These are phyloP conservation scores for Abrostola tripartita DNA, from an alignment of 2,888 invertebrate genomes.

Conservation along the genomic window DNA sequence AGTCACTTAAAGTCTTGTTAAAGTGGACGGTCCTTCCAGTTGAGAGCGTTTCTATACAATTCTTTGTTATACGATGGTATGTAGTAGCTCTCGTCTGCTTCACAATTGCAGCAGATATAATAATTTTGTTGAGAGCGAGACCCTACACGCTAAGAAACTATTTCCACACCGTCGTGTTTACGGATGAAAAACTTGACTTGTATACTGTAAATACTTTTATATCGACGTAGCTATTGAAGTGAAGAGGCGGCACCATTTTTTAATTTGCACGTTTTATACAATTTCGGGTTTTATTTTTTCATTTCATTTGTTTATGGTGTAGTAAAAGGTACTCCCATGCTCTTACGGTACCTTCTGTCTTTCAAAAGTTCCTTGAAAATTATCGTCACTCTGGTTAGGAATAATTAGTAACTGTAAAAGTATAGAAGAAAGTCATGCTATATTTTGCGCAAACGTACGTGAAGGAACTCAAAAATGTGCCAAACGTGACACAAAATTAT, in stretches of 20 bases:
- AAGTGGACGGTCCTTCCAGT: conserved; percentile 52
- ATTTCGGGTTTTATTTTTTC: no score
- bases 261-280: no score
- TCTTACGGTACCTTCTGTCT: no score
- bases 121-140: conserved; percentile 40
- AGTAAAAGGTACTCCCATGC: no score
- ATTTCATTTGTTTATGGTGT: no score
- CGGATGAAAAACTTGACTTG: conserved; percentile 35
- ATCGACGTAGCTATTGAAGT: no score
- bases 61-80: conserved; percentile 50
- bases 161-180: conserved; percentile 42
- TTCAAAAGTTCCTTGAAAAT: no score
- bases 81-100: conserved; percentile 51
- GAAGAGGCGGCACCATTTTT: no score
- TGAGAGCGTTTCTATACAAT: conserved; percentile 53
- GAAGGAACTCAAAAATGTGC: background rate
- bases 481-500: conserved; percentile 15
- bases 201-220: background rate
- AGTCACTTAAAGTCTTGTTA: conserved; percentile 57
- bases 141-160: conserved; percentile 46
- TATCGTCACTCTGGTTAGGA: no score
- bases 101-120: conserved; percentile 53
- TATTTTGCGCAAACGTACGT: no score
- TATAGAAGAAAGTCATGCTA: no score
- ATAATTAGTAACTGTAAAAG: no score